Percentiles rank a stretch among this genome's conserved stretches.
phyloP scores from a whole-genome alignment of 1,140 invertebrate species.

The Conopomorpha cramerella region DNA sequence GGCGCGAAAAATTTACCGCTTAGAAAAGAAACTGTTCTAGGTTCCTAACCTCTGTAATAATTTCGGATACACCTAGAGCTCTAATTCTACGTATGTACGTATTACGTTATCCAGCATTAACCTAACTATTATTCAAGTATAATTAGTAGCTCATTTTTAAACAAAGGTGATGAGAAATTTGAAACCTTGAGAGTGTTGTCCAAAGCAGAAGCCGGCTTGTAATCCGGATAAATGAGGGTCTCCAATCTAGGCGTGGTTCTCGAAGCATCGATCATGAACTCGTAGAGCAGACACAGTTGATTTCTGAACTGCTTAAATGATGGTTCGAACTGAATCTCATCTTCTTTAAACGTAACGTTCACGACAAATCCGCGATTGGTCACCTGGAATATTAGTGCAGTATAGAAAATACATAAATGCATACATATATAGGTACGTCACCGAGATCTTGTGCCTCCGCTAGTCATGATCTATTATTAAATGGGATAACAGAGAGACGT shows the following conservation, averaged over 20 bases:
- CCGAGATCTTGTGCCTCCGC: no score
- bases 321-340: conserved; percentile 79
- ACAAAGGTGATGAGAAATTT: not conserved
- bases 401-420: conserved; percentile 5
- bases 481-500: no score
- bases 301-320: conserved; percentile 75
- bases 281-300: conserved; percentile 71
- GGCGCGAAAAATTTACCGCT: no score
- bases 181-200: no score
- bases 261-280: conserved; percentile 73
- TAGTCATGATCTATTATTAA: no score
- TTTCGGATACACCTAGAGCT: no score
- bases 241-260: conserved; percentile 75
- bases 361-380: conserved; percentile 77
- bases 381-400: conserved; percentile 52
- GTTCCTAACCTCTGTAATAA: no score
- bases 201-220: conserved; percentile 20
- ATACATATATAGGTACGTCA: not conserved
- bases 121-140: no score
- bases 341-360: conserved; percentile 69
- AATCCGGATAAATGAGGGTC: conserved; percentile 69
- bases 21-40: no score
- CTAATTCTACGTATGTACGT: no score
- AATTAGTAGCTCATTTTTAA: no score
- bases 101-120: no score